A percentile compares a stretch with the other conserved stretches of the same genome.
These are phyloP conservation scores for Anneissia japonica DNA, from an alignment of 35 echinoderm and acorn worm genomes.

Conservation along the genomic window DNA sequence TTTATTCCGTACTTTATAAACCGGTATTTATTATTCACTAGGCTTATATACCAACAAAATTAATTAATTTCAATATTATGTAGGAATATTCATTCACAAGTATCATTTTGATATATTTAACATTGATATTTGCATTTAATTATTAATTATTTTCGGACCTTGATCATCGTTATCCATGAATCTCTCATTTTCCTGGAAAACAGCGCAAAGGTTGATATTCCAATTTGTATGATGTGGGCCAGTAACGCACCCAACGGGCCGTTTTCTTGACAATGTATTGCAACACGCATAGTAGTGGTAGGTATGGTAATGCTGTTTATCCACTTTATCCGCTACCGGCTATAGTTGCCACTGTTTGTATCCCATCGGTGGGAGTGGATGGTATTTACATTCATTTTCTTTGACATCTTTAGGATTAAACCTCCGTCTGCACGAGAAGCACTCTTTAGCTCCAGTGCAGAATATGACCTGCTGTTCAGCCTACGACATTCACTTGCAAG, in stretches of 20 bases:
- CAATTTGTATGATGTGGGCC: conserved; percentile 45
- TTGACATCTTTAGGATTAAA: background rate
- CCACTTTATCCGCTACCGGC: background rate
- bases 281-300: conserved; percentile 52
- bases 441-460: background rate
- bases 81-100: no score
- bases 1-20: no score
- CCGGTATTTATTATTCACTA: no score
- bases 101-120: no score
- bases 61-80: no score
- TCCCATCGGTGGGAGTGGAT: conserved; percentile 50
- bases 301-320: background rate
- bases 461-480: background rate
- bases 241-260: conserved; percentile 32
- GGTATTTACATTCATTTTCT: conserved; percentile 16
- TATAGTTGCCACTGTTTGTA: conserved; percentile 31
- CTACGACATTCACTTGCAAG: background rate
- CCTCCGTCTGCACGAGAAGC: conserved; percentile 12
- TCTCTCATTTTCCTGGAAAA: background rate
- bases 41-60: no score
- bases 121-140: background rate
- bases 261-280: conserved; percentile 32
- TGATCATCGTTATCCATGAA: background rate
- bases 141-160: background rate
- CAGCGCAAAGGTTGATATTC: conserved; percentile 3